These are phyloP conservation scores for Semaprochilodus insignis DNA, from an alignment of 2,797 vertebrate species.

Conservation along the genomic window DNA sequence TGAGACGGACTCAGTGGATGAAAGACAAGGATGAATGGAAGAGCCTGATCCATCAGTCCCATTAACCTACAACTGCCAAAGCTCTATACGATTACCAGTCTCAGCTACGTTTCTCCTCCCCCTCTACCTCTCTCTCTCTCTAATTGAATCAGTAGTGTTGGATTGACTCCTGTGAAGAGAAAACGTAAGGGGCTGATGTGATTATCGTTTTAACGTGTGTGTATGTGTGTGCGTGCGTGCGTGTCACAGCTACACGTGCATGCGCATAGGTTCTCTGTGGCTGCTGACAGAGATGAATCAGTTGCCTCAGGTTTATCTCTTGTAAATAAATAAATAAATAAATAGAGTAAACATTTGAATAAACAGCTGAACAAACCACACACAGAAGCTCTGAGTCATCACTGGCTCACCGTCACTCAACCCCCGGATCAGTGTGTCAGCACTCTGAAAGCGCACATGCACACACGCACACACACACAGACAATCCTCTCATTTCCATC, in stretches of 20 bases:
- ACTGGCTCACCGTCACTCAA: slow-evolving; percentile 19
- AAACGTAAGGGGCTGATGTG: slow-evolving; percentile 19
- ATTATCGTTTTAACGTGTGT: slow-evolving; percentile 41
- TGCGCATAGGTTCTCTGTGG: slow-evolving; percentile 13
- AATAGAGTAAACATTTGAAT: slow-evolving; percentile 22
- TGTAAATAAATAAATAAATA: slow-evolving; percentile 31
- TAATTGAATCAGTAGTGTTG: slow-evolving; percentile 38
- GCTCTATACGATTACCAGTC: slow-evolving; percentile 13
- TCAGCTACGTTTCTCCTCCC: slow-evolving; percentile 6
- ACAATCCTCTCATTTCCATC: no score
- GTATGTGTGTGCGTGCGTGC: slow-evolving; percentile 1
- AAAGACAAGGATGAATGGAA: no score
- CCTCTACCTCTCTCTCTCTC: slow-evolving; percentile 27
- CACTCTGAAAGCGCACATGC: neutral
- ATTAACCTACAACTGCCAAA: neutral
- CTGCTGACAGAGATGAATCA: neutral
- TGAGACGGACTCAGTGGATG: no score
- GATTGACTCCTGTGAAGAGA: slow-evolving; percentile 28
- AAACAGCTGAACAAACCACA: neutral
- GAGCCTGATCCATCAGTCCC: neutral
- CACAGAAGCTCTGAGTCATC: slow-evolving; percentile 25
- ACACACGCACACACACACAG: neutral
- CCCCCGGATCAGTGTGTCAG: slow-evolving; percentile 37
- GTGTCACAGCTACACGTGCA: neutral
- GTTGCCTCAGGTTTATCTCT: slow-evolving; percentile 4